Conservation (phyloP, 1,140 invertebrate genomes). For the Ips typographus region DNA sequence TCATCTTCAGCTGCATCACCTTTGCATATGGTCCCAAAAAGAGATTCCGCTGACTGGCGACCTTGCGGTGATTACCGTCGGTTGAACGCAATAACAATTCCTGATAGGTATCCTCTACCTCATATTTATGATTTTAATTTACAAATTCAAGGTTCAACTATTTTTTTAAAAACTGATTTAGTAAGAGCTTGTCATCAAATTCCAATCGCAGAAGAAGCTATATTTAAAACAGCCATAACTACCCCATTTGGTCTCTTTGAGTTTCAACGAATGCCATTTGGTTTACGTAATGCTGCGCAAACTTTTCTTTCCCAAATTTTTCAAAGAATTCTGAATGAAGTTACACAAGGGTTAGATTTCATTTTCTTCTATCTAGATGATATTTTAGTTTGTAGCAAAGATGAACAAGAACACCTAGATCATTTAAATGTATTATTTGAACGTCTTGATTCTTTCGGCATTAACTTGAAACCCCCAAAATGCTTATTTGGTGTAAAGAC, state of each 20-base stretch:
- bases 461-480: conserved; percentile 46
- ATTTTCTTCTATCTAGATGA: conserved; percentile 49
- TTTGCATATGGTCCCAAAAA: no score
- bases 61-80: no score
- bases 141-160: no score
- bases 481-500: conserved; percentile 36
- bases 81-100: no score
- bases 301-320: conserved; percentile 44
- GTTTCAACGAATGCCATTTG: conserved; percentile 42
- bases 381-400: conserved; percentile 43
- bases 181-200: no score
- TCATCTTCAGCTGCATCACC: no score
- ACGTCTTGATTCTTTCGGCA: conserved; percentile 34
- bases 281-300: conserved; percentile 49
- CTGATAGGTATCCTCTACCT: no score
- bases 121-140: no score
- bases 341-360: conserved; percentile 48
- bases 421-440: conserved; percentile 39
- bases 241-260: conserved; percentile 51
- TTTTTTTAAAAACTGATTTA: no score
- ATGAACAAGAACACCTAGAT: conserved; percentile 12
- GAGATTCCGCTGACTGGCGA: no score
- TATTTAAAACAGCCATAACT: not conserved
- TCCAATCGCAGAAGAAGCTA: no score
- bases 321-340: conserved; percentile 56